phyloP scores from a whole-genome alignment of 2,113 vertebrate species.

The Opisthocomus hoazin region DNA sequence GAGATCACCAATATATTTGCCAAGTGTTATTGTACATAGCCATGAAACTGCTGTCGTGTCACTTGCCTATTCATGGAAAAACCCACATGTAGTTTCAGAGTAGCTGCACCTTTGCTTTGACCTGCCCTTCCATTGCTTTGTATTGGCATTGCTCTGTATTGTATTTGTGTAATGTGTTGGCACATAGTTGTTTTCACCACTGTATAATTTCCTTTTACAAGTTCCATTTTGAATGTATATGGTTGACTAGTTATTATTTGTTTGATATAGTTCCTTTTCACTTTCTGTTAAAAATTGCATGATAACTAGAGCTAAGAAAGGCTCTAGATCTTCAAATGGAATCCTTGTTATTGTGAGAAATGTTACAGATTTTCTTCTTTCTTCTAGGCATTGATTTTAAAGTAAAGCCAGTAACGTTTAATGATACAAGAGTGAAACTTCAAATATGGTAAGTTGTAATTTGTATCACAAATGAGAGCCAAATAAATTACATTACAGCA shows the following conservation, averaged over 20 bases:
- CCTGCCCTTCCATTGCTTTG: background rate
- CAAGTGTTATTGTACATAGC: background rate
- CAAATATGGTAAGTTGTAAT: slow-evolving; percentile 72
- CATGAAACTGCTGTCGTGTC: background rate
- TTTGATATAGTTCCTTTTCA: background rate
- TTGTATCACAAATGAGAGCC: background rate
- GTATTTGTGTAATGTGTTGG: background rate
- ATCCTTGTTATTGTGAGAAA: background rate
- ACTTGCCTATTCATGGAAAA: background rate
- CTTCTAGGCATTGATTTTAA: slow-evolving; percentile 74
- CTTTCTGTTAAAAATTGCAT: background rate
- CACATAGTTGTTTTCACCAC: background rate
- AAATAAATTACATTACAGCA: background rate
- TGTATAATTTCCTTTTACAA: background rate
- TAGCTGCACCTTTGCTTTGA: background rate
- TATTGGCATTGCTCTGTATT: background rate
- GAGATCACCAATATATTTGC: background rate
- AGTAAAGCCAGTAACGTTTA: slow-evolving; percentile 59
- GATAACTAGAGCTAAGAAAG: background rate
- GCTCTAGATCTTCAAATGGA: background rate
- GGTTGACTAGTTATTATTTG: background rate
- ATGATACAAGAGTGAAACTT: slow-evolving; percentile 66
- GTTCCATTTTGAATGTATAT: background rate
- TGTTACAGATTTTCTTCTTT: slow-evolving; percentile 9
- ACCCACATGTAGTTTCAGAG: background rate